Evolutionary conservation across 2,113 vertebrate genomes (phyloP), one percentile per base, ranked within the genome.

Genomic region (Hippocampus abdominalis): DNA sequence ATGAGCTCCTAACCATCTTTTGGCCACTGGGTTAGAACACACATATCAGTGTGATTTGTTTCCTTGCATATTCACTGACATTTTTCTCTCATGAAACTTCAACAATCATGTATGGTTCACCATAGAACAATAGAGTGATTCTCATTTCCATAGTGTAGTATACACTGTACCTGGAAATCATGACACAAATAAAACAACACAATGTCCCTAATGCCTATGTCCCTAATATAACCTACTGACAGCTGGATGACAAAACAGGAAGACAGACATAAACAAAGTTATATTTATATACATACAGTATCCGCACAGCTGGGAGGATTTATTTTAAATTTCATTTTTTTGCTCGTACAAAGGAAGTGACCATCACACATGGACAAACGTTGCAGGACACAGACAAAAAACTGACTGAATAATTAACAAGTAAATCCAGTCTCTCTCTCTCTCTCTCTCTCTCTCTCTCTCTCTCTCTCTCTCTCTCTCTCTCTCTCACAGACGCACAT

Each of bases 161-260:
- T 60, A 32, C 16, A 16, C 15, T 3, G 7, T 25, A 18, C 16
- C 23, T 32, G 25, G 60, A 8, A 16, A 77, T 83, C 60, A 25
- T 70, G 42, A 51, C 12, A 64, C 66, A 64, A 65, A 74, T 66
- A 46, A 46, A 74, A 76, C 21, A 67, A 65, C 66, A 81, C 76
- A 84, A 69, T 80, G 62, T 69, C 49, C 36, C 25, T 16, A 66
- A 57, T 69, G 1, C 36, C 32, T 6, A 36, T 36, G 32, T 6
- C 32, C 48, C 27, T 40, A 44, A 56, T 20, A 59, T 53, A 69
- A 65, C 57, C 67, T 48, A 64, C 70, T 57, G 72, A 75, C 71
- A 73, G 56, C 40, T 83, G 87, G 78, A 87, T 86, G 78, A 51
- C 60, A 62, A 27, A 74, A 54, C 75, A 86, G 87, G 84, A 89